Evolutionary conservation across 2,797 vertebrate genomes (phyloP), one percentile per base, ranked within the genome.

Genomic region (Urocyon cinereoargenteus): DNA sequence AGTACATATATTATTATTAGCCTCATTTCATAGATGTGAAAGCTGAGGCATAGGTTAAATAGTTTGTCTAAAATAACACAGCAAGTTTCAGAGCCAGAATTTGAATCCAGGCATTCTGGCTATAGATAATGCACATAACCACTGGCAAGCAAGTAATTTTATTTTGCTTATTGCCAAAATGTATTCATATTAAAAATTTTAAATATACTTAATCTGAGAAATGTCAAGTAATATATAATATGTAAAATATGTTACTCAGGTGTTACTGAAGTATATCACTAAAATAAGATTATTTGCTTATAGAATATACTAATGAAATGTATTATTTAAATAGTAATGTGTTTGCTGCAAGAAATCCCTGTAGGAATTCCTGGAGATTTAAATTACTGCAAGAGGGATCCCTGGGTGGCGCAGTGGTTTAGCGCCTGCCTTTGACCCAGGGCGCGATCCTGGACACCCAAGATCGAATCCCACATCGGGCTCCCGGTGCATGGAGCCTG

Each of bases 361-460:
- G 26, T 62, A 83, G 61, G 49, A 86, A 61, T 55, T 75, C 64
- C 19, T 70, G 28, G 64, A 90, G 24, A 85, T 89, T 87, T 95
- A 81, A 64, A 79, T 90, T 53, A 95, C 19, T 94, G 26, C 72
- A 91, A 96, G 91, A 97, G n/a, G n/a, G n/a, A n/a, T n/a, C n/a
- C n/a, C n/a, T n/a, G n/a, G n/a, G n/a, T n/a, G n/a, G n/a, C n/a
- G n/a, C n/a, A n/a, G n/a, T n/a, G n/a, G n/a, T n/a, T n/a, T n/a
- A n/a, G n/a, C n/a, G n/a, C n/a, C n/a, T n/a, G n/a, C n/a, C n/a
- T n/a, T n/a, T n/a, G n/a, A n/a, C n/a, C n/a, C n/a, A n/a, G n/a
- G n/a, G n/a, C n/a, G n/a, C n/a, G n/a, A n/a, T n/a, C n/a, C n/a
- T n/a, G n/a, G n/a, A n/a, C n/a, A n/a, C n/a, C n/a, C n/a, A n/a